These are phyloP conservation scores for Graphium colonna DNA, from an alignment of 2,888 invertebrate species.

Conservation along the genomic window DNA sequence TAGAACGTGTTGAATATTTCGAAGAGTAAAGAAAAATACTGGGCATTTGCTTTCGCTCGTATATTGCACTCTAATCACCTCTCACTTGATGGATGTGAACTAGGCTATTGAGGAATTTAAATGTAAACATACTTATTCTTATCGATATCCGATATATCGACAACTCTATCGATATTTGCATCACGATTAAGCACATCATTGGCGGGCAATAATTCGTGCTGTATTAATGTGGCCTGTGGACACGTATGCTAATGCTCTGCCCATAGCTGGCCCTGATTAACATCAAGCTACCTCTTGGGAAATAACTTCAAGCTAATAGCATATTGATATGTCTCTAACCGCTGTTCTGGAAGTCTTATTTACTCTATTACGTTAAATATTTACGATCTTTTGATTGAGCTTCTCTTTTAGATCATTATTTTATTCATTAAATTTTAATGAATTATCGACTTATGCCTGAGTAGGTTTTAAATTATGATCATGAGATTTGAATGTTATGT, in stretches of 20 bases:
- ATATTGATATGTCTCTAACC: conserved; percentile 12
- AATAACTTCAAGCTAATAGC: conserved; percentile 3
- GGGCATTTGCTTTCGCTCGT: too few relatives aligned
- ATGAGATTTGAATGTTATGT: too few relatives aligned
- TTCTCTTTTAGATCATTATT: conserved; percentile 1
- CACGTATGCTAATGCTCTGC: conserved; percentile 15
- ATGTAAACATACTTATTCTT: too few relatives aligned
- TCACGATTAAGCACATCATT: neutral
- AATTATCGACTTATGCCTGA: too few relatives aligned
- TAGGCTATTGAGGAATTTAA: too few relatives aligned
- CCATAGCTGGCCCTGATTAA: conserved; percentile 7
- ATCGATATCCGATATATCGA: neutral
- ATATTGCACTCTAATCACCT: too few relatives aligned
- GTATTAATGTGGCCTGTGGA: conserved; percentile 8
- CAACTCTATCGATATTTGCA: conserved; percentile 2
- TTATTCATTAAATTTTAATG: conserved; percentile 3
- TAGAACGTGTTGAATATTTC: too few relatives aligned
- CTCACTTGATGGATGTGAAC: too few relatives aligned
- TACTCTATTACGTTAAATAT: neutral
- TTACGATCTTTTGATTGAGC: conserved; percentile 2
- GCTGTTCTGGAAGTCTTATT: neutral
- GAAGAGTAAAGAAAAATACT: too few relatives aligned
- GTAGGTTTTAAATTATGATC: too few relatives aligned
- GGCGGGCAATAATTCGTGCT: conserved; percentile 14
- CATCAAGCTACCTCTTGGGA: conserved; percentile 5